Conservation (phyloP, 2,113 vertebrate genomes). For the Nannobrachium achirus region DNA sequence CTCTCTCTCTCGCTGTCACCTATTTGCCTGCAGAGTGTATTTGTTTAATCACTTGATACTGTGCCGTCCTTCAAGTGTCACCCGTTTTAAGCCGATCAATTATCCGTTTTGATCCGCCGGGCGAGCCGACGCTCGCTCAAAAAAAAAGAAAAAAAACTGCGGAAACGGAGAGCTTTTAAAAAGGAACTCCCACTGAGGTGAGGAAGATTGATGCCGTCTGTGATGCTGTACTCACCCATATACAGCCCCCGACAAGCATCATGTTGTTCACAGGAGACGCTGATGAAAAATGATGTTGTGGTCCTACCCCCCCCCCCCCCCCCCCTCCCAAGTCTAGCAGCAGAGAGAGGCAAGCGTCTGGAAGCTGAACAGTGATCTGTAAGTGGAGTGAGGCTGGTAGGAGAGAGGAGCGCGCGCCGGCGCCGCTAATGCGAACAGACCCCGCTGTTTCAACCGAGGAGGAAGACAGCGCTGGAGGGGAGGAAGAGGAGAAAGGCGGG, state of each 20-base stretch:
- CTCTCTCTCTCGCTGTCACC: constrained; percentile 10
- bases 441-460: constrained; percentile 72
- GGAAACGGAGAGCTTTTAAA: constrained; percentile 2
- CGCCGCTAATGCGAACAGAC: constrained; percentile 64
- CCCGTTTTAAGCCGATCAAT: constrained; percentile 41
- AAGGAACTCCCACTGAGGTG: constrained; percentile 10
- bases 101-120: constrained; percentile 54
- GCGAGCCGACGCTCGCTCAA: constrained; percentile 23
- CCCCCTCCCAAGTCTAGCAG: constrained; percentile 64
- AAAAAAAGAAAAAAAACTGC: too few species aligned
- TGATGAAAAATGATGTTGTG: constrained; percentile 70
- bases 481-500: constrained; percentile 53
- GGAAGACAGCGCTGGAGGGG: constrained; percentile 73
- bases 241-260: constrained; percentile 45
- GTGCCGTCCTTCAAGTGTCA: constrained; percentile 43
- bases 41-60: constrained; percentile 27
- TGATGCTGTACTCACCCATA: not conserved
- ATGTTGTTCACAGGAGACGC: constrained; percentile 56
- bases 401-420: constrained; percentile 52
- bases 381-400: constrained; percentile 62
- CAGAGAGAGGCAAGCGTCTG: constrained; percentile 35
- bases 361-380: constrained; percentile 66
- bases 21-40: constrained; percentile 56
- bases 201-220: constrained; percentile 31
- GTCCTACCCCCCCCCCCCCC: constrained; percentile 54